phyloP scores from a whole-genome alignment of 1,140 invertebrate genomes.

The Orchestia grillus region DNA sequence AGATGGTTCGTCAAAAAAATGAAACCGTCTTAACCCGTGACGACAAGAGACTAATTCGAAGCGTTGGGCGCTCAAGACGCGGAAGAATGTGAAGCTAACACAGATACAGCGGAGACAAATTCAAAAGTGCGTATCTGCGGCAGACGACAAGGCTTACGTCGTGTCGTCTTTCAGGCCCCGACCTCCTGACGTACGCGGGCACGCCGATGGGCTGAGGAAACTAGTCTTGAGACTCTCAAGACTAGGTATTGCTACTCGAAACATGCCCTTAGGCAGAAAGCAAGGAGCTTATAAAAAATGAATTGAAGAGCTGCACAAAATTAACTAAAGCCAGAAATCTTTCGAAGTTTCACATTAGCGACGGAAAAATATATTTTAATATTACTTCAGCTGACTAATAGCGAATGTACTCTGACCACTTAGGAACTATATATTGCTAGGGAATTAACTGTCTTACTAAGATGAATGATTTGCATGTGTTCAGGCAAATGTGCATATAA shows the following conservation, averaged over 20 bases:
- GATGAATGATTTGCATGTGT: too few species aligned
- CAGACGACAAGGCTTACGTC: conserved; percentile 12
- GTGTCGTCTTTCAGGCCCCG: background rate
- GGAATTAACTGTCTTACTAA: too few species aligned
- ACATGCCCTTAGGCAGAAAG: background rate
- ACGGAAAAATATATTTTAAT: too few species aligned
- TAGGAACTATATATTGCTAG: too few species aligned
- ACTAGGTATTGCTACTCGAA: background rate
- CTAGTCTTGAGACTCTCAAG: background rate
- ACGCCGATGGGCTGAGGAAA: background rate
- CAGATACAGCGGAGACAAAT: conserved; percentile 11
- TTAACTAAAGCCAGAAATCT: too few species aligned
- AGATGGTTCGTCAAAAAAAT: background rate
- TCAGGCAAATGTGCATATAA: too few species aligned
- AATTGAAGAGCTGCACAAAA: too few species aligned
- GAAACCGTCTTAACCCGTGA: background rate
- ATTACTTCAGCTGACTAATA: too few species aligned
- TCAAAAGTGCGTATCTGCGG: conserved; percentile 22
- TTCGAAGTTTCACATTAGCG: too few species aligned
- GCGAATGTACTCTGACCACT: too few species aligned
- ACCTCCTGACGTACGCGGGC: too few species aligned
- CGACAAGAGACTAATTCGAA: background rate
- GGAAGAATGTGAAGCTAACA: background rate
- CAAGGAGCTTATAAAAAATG: background rate
- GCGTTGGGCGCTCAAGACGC: background rate